A percentile compares a stretch with the other conserved stretches of the same genome.
Conservation (phyloP, 2,888 invertebrate species). For the Salticus scenicus region DNA sequence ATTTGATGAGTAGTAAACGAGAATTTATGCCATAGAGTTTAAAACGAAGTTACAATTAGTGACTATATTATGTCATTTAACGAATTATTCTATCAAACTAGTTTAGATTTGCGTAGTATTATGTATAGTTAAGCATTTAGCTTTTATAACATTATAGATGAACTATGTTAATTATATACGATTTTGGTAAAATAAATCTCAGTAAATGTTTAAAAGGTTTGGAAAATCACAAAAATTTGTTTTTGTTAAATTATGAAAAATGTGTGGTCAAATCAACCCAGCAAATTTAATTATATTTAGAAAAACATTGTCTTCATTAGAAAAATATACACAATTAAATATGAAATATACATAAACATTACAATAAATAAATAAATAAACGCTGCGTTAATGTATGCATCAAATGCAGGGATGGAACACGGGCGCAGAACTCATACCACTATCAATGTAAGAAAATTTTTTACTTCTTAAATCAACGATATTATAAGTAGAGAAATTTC, state of each 20-base stretch:
- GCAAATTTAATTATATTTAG: no score
- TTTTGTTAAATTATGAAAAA: neutral
- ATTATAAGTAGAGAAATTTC: no score
- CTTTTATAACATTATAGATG: neutral
- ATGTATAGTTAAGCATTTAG: slow-evolving; percentile 43
- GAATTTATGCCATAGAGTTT: slow-evolving; percentile 10
- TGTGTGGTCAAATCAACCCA: no score
- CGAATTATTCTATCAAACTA: slow-evolving; percentile 43
- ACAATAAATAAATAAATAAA: no score
- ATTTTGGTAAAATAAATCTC: neutral
- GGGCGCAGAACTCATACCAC: no score
- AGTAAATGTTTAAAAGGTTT: neutral
- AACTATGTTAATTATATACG: neutral
- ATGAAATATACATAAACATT: no score
- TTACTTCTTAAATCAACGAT: no score
- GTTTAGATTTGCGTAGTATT: slow-evolving; percentile 65
- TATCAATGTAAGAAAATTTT: no score
- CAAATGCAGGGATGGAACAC: no score
- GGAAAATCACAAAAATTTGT: neutral
- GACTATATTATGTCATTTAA: slow-evolving; percentile 32
- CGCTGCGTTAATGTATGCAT: no score
- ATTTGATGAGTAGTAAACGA: slow-evolving; percentile 3
- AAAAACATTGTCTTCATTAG: no score
- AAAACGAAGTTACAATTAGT: slow-evolving; percentile 10
- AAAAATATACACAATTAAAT: no score